Evolutionary conservation across 2,888 invertebrate species (phyloP), one percentile per base, ranked within the genome.

Genomic region (Dendrolimus houi): DNA sequence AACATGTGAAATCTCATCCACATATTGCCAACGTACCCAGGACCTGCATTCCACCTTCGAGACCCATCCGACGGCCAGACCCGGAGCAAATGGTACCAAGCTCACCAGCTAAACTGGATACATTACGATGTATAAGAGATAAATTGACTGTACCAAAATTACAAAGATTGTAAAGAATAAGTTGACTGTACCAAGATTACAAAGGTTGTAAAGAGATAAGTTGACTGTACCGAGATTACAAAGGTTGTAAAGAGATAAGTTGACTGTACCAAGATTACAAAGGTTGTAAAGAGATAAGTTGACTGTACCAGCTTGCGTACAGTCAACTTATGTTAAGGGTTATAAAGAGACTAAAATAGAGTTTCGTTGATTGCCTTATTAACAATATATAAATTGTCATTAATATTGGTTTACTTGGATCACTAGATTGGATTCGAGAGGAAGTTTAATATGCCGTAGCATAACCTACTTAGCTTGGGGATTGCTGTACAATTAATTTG

Each of bases 1-100:
- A 98, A 75, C 98, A 98, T 85, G 96, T 97, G 29, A 97, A 98
- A 77, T 97, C 96, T 66, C 96, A 97, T 70, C 90, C 90, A 1
- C 90, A 90, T 70, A 74, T 86, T 57, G 68, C 80, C 14, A 79
- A 76, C 59, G 82, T 87, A 1, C 87, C 90, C 0, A 69, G 87
- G 10, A 79, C 88, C 2, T 87, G 87, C 65, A 77, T 87, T 8
- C 84, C 87, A 0, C 76, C 86, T 0, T 62, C 81, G 14, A 71
- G 82, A 7, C 85, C 84, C 0, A 68, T 81, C 29, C 74, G 84
- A 54, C 76, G 79, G 17, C 65, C 74, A 1, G 81, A 82, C 9
- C 75, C 79, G n/a, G 85, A 86, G 40, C 85, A 82, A 54, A 66
- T 81, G 10, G 84, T 87, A 0, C 90, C 89, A 0, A 87, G 84